phyloP scores from a whole-genome alignment of 2,113 vertebrate species.

The Piaya cayana region DNA sequence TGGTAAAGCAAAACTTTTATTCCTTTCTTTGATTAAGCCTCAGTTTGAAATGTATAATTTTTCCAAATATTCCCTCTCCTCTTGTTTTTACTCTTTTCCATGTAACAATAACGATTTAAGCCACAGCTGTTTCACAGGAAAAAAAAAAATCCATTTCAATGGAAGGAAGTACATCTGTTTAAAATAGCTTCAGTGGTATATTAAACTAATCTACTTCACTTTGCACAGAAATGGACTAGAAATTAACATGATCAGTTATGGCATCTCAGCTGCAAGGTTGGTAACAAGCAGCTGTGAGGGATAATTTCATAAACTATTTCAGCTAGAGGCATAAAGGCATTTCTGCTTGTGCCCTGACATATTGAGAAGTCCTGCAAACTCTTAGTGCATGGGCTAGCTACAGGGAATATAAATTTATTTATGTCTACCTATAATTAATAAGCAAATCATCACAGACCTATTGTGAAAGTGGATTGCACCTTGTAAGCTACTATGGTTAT shows the following conservation, averaged over 20 bases:
- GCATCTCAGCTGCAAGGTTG: background rate
- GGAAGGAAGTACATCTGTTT: slow-evolving; percentile 35
- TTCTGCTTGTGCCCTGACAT: background rate
- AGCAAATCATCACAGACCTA: background rate
- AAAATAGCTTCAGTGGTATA: slow-evolving; percentile 1
- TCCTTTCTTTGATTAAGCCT: background rate
- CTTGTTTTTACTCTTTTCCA: background rate
- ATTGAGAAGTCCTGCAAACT: background rate
- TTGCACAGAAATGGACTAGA: slow-evolving; percentile 28
- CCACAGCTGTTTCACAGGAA: slow-evolving; percentile 12
- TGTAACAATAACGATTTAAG: background rate
- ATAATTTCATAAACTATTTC: slow-evolving; percentile 46
- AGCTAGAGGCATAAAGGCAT: background rate
- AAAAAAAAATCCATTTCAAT: slow-evolving; percentile 24
- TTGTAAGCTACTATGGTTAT: background rate
- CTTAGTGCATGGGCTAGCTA: background rate
- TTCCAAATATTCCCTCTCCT: background rate
- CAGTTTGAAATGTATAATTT: background rate
- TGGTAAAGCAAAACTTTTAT: background rate
- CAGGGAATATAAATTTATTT: background rate
- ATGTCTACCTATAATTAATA: background rate
- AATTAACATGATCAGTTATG: slow-evolving; percentile 53
- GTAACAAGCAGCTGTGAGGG: slow-evolving; percentile 27
- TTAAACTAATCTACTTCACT: slow-evolving; percentile 59
- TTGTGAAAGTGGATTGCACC: background rate